A percentile compares a stretch with the other conserved stretches of the same genome.
These are phyloP conservation scores for Diuraphis noxia DNA, from an alignment of 1,140 invertebrate species.

Conservation along the genomic window DNA sequence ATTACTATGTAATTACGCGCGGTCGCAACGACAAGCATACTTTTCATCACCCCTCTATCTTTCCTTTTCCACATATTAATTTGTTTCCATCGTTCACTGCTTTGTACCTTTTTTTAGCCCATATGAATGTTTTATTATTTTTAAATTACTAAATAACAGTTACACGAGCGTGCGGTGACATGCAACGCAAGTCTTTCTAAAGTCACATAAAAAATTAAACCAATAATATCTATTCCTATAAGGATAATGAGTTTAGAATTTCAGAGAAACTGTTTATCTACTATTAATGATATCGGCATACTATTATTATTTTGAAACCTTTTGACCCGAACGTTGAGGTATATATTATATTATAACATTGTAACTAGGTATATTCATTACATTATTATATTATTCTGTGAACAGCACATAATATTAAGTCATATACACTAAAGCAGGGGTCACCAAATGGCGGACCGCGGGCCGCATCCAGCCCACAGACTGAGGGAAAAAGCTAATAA, in stretches of 20 bases:
- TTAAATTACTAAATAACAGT: background rate
- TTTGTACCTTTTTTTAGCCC: background rate
- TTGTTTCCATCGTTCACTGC: too few species aligned
- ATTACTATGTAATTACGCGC: constrained; percentile 17
- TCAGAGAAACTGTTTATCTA: background rate
- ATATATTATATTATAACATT: background rate
- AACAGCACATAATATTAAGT: background rate
- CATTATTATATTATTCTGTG: background rate
- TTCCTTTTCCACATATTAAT: too few species aligned
- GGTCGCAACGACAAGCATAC: constrained; percentile 6
- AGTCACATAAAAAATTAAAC: constrained; percentile 4
- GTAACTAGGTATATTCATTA: background rate
- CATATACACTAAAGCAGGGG: too few species aligned
- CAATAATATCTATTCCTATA: background rate
- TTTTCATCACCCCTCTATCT: background rate
- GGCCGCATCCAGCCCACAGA: too few species aligned
- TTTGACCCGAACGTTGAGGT: background rate
- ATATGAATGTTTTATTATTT: constrained; percentile 22
- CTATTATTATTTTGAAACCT: background rate
- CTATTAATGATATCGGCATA: background rate
- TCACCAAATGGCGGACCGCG: too few species aligned
- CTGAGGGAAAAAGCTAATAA: too few species aligned
- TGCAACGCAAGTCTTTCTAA: background rate
- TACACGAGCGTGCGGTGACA: background rate
- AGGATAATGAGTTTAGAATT: background rate